phyloP scores from a whole-genome alignment of 2,888 invertebrate genomes.

The Eristalis arbustorum region DNA sequence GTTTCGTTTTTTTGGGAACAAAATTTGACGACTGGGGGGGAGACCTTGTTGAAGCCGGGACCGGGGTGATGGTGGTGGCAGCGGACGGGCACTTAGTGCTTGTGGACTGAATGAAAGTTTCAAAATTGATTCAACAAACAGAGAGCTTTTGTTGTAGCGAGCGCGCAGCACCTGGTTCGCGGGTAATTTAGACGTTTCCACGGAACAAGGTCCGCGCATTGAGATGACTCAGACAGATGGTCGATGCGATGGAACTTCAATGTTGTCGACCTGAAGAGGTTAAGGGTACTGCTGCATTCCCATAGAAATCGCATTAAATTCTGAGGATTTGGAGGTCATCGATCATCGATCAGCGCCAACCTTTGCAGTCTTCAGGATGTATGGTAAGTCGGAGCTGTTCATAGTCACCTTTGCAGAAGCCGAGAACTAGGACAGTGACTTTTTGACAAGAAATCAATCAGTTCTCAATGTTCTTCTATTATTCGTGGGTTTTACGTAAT shows the following conservation, averaged over 20 bases:
- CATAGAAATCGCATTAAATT: not conserved
- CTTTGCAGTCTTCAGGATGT: no score
- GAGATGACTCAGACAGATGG: not conserved
- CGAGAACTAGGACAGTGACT: no score
- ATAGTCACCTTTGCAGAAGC: no score
- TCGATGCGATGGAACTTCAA: not conserved
- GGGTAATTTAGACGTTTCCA: not conserved
- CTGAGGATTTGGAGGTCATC: not conserved
- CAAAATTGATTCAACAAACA: constrained; percentile 47
- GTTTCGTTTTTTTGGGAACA: not conserved
- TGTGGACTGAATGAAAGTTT: constrained; percentile 42
- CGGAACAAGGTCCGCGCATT: not conserved
- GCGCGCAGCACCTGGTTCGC: constrained; percentile 16
- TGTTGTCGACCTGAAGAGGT: not conserved
- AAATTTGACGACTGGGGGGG: not conserved
- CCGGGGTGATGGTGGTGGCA: not conserved
- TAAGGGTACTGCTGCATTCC: not conserved
- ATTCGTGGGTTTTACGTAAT: no score
- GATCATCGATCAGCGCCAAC: not conserved
- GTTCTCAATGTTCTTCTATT: no score
- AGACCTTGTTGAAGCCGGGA: constrained; percentile 2
- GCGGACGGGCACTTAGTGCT: not conserved
- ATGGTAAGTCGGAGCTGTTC: no score
- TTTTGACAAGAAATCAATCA: no score
- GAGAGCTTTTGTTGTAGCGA: constrained; percentile 27